Evolutionary conservation across 2,113 vertebrate species (phyloP), one percentile per base, ranked within the genome.

Genomic region (Elaphurus davidianus): DNA sequence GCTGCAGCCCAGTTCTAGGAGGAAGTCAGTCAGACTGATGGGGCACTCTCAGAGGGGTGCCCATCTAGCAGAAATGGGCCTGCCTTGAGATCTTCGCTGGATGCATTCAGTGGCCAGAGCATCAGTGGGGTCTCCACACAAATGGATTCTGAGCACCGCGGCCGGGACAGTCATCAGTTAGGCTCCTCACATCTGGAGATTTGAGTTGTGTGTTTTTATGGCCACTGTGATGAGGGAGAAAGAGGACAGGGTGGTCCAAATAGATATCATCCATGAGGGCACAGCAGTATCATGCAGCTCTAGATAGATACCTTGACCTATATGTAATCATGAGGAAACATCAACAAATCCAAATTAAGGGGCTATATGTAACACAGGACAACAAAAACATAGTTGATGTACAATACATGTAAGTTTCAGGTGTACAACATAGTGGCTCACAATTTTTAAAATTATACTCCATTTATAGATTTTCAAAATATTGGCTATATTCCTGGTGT

Each of bases 41-140:
- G 55, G 57, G 79, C 13, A 11, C 79, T 57, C 27, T 40, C 30
- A 28, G 55, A 79, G 23, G 33, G 14, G 14, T 55, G 33, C 43
- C 60, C 23, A 6, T 4, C 43, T 12, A 45, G 33, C 50, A 52
- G 64, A 59, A 47, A 74, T 0, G 1, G 8, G 78, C 52, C 23
- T 55, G 33, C 90, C 43, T 40, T 67, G 64, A 43, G 40, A 59
- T 27, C 9, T 1, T 62, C 36, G 15, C 27, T 33, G 36, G 2
- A 45, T 33, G 57, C 19, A 25, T 84, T 50, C 47, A 43, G 3
- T 60, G 55, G 27, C 60, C 55, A 27, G 83, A 54, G 59, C 19
- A 52, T n/a, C 9, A 7, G 1, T 9, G 4, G 14, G 1, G 11
- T 71, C 33, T 59, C 64, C 28, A 19, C 0, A 0, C 8, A 30